Conservation (phyloP, 92 coral and sea anemone species). For the Bergia puertoricense region DNA sequence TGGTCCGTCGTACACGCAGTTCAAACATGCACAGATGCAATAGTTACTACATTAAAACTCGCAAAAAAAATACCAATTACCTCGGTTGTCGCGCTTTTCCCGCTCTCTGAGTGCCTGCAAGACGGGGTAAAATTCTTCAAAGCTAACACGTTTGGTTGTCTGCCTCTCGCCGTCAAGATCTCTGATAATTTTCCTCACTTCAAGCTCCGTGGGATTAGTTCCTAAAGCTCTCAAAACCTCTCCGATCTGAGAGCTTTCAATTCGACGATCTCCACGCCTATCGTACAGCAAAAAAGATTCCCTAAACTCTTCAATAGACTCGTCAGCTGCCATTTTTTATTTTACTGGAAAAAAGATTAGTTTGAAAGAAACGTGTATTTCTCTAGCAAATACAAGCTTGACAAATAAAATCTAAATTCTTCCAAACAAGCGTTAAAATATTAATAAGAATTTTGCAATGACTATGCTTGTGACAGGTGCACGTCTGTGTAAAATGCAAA, state of each 20-base stretch:
- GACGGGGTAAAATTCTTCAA: slow-evolving; percentile 88
- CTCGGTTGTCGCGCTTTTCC: slow-evolving; percentile 65
- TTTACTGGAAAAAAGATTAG: neutral
- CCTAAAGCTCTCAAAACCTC: slow-evolving; percentile 98
- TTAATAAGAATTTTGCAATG: slow-evolving; percentile 17
- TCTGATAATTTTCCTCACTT: slow-evolving; percentile 75
- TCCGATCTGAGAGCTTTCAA: slow-evolving; percentile 86
- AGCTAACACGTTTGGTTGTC: slow-evolving; percentile 72
- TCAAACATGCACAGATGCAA: neutral
- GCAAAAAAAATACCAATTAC: slow-evolving; percentile 39
- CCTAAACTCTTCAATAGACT: slow-evolving; percentile 58
- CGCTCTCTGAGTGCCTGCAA: slow-evolving; percentile 82
- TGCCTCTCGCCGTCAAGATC: slow-evolving; percentile 67
- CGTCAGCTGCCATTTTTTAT: slow-evolving; percentile 20
- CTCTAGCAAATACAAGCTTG: slow-evolving; percentile 26
- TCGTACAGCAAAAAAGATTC: slow-evolving; percentile 91
- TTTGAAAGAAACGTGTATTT: neutral
- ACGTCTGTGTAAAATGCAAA: slow-evolving; percentile 35
- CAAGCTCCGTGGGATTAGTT: slow-evolving; percentile 91
- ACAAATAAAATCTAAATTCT: slow-evolving; percentile 25
- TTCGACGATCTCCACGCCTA: slow-evolving; percentile 82
- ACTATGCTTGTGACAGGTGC: slow-evolving; percentile 26
- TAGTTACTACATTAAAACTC: neutral
- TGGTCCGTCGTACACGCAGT: neutral
- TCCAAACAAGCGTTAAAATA: slow-evolving; percentile 26